Evolutionary conservation across 2,113 vertebrate genomes (phyloP), one percentile per base, ranked within the genome.

Genomic region (Anguilla japonica): DNA sequence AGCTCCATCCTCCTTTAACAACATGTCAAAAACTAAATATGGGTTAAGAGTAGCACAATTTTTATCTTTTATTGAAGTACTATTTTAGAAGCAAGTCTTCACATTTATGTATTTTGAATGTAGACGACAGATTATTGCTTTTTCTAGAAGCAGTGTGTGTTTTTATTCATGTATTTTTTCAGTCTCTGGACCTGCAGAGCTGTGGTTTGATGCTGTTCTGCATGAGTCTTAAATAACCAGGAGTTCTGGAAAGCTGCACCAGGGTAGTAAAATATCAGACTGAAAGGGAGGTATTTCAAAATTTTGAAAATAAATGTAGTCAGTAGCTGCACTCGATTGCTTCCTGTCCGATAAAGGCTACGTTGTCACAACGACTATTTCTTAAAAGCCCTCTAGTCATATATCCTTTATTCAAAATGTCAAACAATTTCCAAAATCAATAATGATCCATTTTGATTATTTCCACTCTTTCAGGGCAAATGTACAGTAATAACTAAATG

Each of bases 151-250:
- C 46, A 82, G 46, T 50, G 18, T 82, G 41, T 50, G 53, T 82
- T 82, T 82, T 82, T 14, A 43, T 46, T 82, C 43, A 43, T 82
- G 80, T 82, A 8, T n/a, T 43, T 82, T 82, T 82, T 82, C 81
- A 50, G 46, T 50, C 43, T 82, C 41, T 82, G 43, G 46, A 82
- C 43, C 14, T 43, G 81, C 41, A 82, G 18, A 53, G 41, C 41
- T 3, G 7, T 53, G 81, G 81, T 53, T 50, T 50, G 20, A 82
- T 53, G 81, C 81, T 82, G 41, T 26, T 82, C 41, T 43, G 22
- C 81, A 82, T 26, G 43, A 40, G 81, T 82, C 46, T 82, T 82
- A 53, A 82, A 82, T 82, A 82, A 82, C 43, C 41, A 46, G 81
- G 41, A 82, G 53, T 82, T 15, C 43, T 82, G 81, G 81, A 82